Conservation (phyloP, 2,888 invertebrate species). For the Anticlea derivata region DNA sequence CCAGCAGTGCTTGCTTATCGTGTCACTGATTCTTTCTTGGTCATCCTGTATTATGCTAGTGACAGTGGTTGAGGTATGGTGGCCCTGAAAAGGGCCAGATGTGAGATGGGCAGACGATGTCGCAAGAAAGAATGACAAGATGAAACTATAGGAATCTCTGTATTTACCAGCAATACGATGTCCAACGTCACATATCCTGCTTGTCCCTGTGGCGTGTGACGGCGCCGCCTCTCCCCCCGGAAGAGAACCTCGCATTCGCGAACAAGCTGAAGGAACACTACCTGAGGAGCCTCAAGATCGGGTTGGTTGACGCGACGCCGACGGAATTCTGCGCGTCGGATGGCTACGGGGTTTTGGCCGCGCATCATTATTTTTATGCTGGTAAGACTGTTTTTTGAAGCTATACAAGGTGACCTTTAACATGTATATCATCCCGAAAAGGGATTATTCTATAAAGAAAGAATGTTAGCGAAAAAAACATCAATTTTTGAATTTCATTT, state of each 20-base stretch:
- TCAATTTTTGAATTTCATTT: too few relatives aligned
- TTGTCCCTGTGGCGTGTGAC: slow-evolving; percentile 89
- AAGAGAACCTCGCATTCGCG: slow-evolving; percentile 84
- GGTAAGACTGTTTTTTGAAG: slow-evolving; percentile 45
- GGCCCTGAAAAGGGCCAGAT: too few relatives aligned
- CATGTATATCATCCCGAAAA: too few relatives aligned
- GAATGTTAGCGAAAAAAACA: too few relatives aligned
- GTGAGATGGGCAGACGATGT: too few relatives aligned
- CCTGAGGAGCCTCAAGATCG: slow-evolving; percentile 80
- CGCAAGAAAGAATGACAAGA: too few relatives aligned
- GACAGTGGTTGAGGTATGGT: too few relatives aligned
- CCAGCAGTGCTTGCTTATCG: too few relatives aligned
- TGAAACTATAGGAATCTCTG: neutral
- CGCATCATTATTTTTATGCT: slow-evolving; percentile 85
- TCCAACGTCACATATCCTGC: slow-evolving; percentile 92
- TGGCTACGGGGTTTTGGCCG: slow-evolving; percentile 91
- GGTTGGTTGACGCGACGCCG: slow-evolving; percentile 76
- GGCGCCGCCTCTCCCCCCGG: slow-evolving; percentile 83
- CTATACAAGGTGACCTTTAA: too few relatives aligned
- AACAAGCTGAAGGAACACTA: slow-evolving; percentile 86
- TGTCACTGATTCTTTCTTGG: too few relatives aligned
- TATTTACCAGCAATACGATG: slow-evolving; percentile 85
- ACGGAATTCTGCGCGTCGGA: slow-evolving; percentile 91
- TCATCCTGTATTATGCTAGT: too few relatives aligned
- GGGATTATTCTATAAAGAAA: too few relatives aligned